Percentiles rank a stretch among this genome's conserved stretches.
These are phyloP conservation scores for Neotragus moschatus DNA, from an alignment of 2,113 vertebrate genomes.

Conservation along the genomic window DNA sequence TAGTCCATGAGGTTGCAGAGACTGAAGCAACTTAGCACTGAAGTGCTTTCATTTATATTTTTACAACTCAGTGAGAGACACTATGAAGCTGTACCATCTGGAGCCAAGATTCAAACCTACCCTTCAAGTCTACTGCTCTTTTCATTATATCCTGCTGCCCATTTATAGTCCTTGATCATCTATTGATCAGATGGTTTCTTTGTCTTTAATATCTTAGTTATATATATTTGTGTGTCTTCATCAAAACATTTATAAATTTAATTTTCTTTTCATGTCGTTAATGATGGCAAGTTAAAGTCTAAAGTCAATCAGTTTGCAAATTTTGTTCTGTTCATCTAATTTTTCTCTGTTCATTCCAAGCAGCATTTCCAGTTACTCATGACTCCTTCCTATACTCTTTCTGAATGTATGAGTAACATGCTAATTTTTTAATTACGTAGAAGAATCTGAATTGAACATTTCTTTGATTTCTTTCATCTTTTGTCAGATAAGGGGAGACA, in stretches of 20 bases:
- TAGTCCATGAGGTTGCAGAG: not conserved
- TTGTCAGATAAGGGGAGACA: not conserved
- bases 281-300: not conserved
- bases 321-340: not conserved
- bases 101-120: not conserved
- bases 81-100: not conserved
- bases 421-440: not conserved
- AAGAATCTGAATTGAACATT: not conserved
- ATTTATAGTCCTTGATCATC: not conserved
- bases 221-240: not conserved
- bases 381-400: not conserved
- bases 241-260: not conserved
- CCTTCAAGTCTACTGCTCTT: not conserved
- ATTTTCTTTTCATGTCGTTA: not conserved
- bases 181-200: not conserved
- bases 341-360: not conserved
- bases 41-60: not conserved
- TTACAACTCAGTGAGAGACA: not conserved
- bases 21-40: not conserved
- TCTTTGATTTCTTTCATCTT: not conserved
- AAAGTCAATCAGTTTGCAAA: not conserved
- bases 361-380: not conserved
- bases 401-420: not conserved
- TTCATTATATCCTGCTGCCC: not conserved
- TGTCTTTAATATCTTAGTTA: not conserved